Percentiles rank a stretch among this genome's conserved stretches.
Evolutionary conservation across 2,888 invertebrate genomes (phyloP).

Genomic region (Hoplodrina ambigua): DNA sequence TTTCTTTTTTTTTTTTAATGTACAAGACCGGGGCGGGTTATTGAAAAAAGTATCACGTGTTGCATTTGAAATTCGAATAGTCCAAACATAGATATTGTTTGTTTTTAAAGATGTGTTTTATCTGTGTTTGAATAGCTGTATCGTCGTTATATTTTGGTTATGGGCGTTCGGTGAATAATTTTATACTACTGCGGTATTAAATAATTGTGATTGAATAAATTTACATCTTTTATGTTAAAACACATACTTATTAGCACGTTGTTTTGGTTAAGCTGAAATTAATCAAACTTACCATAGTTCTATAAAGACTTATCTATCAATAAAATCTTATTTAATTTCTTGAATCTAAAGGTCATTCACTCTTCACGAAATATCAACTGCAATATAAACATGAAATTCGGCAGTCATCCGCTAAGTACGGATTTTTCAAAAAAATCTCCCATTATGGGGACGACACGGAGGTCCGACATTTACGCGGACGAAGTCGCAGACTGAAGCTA

Average conservation of each 20-base stretch:
- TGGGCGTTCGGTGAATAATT: constrained; percentile 23
- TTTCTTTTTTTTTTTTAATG: constrained; percentile 74
- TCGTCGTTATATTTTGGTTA: constrained; percentile 41
- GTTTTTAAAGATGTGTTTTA: constrained; percentile 57
- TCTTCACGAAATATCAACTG: too few relatives aligned
- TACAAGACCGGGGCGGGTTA: constrained; percentile 61
- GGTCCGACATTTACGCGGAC: too few relatives aligned
- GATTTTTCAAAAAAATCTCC: too few relatives aligned
- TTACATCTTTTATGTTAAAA: background rate
- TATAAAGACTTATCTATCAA: background rate
- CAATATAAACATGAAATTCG: too few relatives aligned
- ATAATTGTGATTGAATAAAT: constrained; percentile 33
- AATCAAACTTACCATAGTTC: background rate
- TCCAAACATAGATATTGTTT: constrained; percentile 57
- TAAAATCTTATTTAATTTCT: background rate
- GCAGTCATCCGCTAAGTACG: too few relatives aligned
- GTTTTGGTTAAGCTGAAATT: background rate
- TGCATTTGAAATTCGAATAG: constrained; percentile 65
- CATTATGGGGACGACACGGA: too few relatives aligned
- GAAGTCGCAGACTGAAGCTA: too few relatives aligned
- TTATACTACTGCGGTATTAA: constrained; percentile 21
- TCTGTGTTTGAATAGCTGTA: constrained; percentile 39
- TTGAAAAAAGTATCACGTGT: constrained; percentile 64
- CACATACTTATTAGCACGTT: background rate
- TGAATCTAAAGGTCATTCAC: background rate